Conservation (phyloP, 1,140 invertebrate species). For the Dryas iulia region DNA sequence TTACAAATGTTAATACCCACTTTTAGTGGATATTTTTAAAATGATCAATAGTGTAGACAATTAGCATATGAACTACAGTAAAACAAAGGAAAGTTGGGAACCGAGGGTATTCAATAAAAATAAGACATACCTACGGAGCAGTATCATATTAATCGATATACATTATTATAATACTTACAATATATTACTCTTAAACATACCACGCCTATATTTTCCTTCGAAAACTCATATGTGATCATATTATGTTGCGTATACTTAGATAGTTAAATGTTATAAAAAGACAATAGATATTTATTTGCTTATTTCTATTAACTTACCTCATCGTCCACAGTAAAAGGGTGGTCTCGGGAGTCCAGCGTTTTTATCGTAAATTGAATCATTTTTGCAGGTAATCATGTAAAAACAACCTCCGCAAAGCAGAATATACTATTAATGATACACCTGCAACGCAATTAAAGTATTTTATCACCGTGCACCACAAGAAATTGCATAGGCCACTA, state of each 20-base stretch:
- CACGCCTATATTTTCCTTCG: constrained; percentile 1
- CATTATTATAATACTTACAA: constrained; percentile 6
- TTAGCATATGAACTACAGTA: neutral
- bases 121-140: neutral
- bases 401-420: constrained; percentile 22
- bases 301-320: constrained; percentile 84
- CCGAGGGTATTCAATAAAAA: neutral
- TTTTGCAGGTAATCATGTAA: constrained; percentile 32
- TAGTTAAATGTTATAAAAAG: neutral
- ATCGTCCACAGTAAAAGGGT: constrained; percentile 91
- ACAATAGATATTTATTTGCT: neutral
- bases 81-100: neutral
- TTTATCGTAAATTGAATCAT: constrained; percentile 83
- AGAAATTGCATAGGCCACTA: neutral
- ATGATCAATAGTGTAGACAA: neutral
- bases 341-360: constrained; percentile 95
- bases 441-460: constrained; percentile 19
- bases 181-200: constrained; percentile 8
- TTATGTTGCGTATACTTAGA: neutral
- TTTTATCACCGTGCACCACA: neutral
- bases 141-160: constrained; percentile 7
- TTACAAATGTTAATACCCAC: no score
- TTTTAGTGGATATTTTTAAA: no score
- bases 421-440: constrained; percentile 5
- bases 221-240: neutral